These are phyloP conservation scores for Dioctria linearis DNA, from an alignment of 2,888 invertebrate genomes.

Conservation along the genomic window DNA sequence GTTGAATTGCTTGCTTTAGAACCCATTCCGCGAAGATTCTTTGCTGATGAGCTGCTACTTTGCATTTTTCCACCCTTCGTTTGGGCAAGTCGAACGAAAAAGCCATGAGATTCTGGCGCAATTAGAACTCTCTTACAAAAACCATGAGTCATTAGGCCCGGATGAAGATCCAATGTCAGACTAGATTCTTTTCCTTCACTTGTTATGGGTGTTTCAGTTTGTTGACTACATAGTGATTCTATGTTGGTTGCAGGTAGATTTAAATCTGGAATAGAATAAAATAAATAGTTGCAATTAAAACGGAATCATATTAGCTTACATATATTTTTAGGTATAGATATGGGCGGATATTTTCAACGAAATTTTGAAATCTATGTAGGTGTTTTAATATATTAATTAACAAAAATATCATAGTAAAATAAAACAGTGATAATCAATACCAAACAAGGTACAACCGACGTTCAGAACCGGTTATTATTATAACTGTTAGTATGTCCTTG, in stretches of 20 bases:
- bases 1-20: slow-evolving; percentile 60
- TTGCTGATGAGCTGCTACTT: slow-evolving; percentile 49
- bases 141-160: slow-evolving; percentile 62
- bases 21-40: slow-evolving; percentile 29
- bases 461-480: too few species aligned
- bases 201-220: slow-evolving; percentile 68
- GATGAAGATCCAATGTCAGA: slow-evolving; percentile 68
- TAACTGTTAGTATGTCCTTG: too few species aligned
- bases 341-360: too few species aligned
- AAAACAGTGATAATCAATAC: too few species aligned
- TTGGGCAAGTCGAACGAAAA: slow-evolving; percentile 68
- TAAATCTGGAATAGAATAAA: slow-evolving; percentile 62
- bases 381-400: too few species aligned
- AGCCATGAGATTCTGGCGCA: slow-evolving; percentile 68
- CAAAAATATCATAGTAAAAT: too few species aligned
- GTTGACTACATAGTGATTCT: slow-evolving; percentile 67
- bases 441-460: too few species aligned
- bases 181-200: slow-evolving; percentile 70
- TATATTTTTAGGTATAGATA: too few species aligned
- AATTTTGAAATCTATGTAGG: too few species aligned
- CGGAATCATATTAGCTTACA: too few species aligned
- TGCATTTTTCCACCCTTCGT: slow-evolving; percentile 63
- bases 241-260: slow-evolving; percentile 62
- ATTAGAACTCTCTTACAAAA: slow-evolving; percentile 68
- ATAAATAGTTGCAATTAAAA: too few species aligned